phyloP scores from a whole-genome alignment of 2,113 vertebrate species.

The Macquaria australasica region DNA sequence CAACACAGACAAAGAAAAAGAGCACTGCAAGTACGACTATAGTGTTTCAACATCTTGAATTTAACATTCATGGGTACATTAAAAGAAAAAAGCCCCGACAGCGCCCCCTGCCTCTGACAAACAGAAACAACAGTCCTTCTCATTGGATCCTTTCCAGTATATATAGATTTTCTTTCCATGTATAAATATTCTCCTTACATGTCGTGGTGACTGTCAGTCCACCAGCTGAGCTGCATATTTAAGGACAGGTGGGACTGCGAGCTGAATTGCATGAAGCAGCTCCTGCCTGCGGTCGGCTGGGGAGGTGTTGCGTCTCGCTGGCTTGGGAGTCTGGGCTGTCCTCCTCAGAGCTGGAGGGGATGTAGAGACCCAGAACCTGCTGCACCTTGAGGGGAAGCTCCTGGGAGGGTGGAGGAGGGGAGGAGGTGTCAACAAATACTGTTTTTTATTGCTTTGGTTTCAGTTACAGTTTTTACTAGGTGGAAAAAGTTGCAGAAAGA shows the following conservation, averaged over 20 bases:
- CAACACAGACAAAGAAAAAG: background rate
- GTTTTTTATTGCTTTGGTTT: background rate
- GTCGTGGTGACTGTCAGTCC: background rate
- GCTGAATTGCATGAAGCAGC: conserved; percentile 42
- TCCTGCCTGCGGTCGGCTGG: conserved; percentile 52
- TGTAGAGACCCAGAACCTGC: conserved; percentile 80
- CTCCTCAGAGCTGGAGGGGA: conserved; percentile 70
- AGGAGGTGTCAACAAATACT: background rate
- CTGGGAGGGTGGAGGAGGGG: conserved; percentile 44
- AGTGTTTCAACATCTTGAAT: conserved; percentile 14
- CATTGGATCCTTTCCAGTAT: background rate
- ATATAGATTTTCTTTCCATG: background rate
- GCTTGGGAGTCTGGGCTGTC: conserved; percentile 68
- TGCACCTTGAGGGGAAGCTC: conserved; percentile 83
- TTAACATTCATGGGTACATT: conserved; percentile 25
- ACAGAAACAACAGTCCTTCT: conserved; percentile 32
- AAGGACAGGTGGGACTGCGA: conserved; percentile 53
- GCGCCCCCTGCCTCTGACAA: conserved; percentile 48
- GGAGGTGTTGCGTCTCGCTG: conserved; percentile 63
- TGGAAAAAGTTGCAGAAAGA: background rate
- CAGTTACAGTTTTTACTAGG: background rate
- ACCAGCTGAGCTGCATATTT: conserved; percentile 23
- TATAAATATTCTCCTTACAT: conserved; percentile 33
- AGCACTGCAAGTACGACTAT: conserved; percentile 30
- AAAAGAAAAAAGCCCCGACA: conserved; percentile 29